phyloP scores from a whole-genome alignment of 2,797 vertebrate species.

The Propithecus perrieri region DNA sequence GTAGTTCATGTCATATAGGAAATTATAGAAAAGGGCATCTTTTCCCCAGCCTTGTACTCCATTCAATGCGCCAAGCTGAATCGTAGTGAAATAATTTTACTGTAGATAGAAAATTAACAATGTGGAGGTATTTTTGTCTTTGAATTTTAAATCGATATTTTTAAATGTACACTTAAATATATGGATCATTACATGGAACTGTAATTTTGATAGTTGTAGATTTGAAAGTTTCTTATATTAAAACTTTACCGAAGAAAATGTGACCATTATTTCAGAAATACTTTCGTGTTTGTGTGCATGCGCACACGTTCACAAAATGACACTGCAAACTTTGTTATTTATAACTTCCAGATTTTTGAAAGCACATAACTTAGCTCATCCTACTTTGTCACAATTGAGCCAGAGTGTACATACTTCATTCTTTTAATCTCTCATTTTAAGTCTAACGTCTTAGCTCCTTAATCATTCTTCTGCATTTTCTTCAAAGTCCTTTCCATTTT shows the following conservation, averaged over 20 bases:
- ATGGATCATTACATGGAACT: background rate
- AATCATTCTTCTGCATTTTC: conserved; percentile 26
- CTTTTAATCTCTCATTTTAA: conserved; percentile 46
- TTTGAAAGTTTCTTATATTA: background rate
- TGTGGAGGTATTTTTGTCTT: background rate
- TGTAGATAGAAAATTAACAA: background rate
- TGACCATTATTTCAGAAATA: background rate
- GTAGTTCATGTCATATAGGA: background rate
- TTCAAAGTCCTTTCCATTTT: conserved; percentile 18
- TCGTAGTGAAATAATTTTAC: background rate
- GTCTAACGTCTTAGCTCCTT: background rate
- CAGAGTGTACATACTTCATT: background rate
- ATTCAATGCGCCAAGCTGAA: background rate
- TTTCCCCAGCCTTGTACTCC: background rate
- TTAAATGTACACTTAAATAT: background rate
- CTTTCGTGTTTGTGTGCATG: background rate
- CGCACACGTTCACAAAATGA: background rate
- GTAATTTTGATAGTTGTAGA: background rate
- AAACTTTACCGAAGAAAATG: background rate
- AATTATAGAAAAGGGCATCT: background rate
- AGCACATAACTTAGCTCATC: background rate
- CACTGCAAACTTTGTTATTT: background rate
- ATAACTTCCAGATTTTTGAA: conserved; percentile 3
- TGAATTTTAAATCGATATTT: background rate
- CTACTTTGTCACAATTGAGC: background rate